Percentiles rank a stretch among this genome's conserved stretches.
phyloP scores from a whole-genome alignment of 2,797 vertebrate species.

The Chelidonichthys spinosus region DNA sequence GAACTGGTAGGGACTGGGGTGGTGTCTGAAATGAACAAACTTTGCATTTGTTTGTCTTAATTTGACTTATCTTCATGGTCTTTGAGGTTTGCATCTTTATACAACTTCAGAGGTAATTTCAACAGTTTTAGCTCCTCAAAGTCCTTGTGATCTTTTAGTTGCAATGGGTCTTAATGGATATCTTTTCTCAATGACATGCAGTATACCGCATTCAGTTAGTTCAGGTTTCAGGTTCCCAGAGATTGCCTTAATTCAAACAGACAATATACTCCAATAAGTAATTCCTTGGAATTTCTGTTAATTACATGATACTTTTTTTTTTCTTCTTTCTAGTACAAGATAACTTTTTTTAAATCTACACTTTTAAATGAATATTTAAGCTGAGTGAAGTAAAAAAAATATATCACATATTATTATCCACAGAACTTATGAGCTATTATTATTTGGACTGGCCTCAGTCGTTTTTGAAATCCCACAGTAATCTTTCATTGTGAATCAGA shows the following conservation, averaged over 20 bases:
- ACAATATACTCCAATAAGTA: neutral
- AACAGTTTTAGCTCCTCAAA: neutral
- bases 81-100: neutral
- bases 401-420: constrained; percentile 4
- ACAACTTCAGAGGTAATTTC: neutral
- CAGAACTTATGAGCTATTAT: constrained; percentile 39
- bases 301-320: neutral
- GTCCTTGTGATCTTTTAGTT: neutral
- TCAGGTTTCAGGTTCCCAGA: neutral
- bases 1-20: neutral
- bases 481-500: constrained; percentile 61
- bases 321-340: neutral
- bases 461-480: constrained; percentile 52
- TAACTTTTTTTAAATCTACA: neutral
- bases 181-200: neutral
- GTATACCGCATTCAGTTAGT: neutral
- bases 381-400: neutral
- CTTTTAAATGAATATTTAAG: neutral
- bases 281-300: neutral
- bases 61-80: neutral
- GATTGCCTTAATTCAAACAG: neutral
- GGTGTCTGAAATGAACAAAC: neutral
- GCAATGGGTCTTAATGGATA: neutral
- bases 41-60: neutral
- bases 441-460: constrained; percentile 33